Percentiles rank a stretch among this genome's conserved stretches.
These are phyloP conservation scores for Pocillopora verrucosa DNA, from an alignment of 64 coral and sea anemone genomes.

Conservation along the genomic window DNA sequence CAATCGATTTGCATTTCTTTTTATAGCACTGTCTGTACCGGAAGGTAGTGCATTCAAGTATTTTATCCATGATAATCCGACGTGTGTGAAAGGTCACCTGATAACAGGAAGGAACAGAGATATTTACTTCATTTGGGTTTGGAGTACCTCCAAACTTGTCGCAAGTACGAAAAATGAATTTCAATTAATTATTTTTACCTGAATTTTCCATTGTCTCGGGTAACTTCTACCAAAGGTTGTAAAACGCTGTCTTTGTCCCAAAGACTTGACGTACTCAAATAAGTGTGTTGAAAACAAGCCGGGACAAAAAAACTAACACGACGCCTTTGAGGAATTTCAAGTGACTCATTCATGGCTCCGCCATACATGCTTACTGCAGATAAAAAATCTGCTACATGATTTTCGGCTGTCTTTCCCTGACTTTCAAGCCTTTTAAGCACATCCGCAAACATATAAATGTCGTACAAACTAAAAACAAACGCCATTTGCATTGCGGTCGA, in stretches of 20 bases:
- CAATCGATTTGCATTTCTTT: no score
- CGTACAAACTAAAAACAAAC: constrained; percentile 64
- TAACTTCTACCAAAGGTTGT: constrained; percentile 47
- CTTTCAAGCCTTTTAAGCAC: constrained; percentile 39
- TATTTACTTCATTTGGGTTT: no score
- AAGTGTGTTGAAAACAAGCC: constrained; percentile 70
- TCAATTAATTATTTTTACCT: constrained; percentile 30
- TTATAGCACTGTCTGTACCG: no score
- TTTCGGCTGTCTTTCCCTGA: constrained; percentile 37
- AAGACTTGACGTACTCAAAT: constrained; percentile 61
- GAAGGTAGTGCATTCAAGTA: no score
- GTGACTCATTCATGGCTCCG: constrained; percentile 61
- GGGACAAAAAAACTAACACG: constrained; percentile 49
- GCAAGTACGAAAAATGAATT: no score
- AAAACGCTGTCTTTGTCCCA: constrained; percentile 54
- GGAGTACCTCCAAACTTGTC: no score
- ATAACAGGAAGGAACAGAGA: no score
- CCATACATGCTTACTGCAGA: constrained; percentile 75
- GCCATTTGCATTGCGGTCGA: constrained; percentile 11
- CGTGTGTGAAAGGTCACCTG: no score
- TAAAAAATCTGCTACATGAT: constrained; percentile 42
- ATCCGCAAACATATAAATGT: constrained; percentile 62
- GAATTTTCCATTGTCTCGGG: constrained; percentile 55
- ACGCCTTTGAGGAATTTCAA: constrained; percentile 7
- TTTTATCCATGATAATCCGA: no score